Base-by-base conservation (phyloP, 2,797 vertebrate genomes). In the Netta rufina region DNA sequence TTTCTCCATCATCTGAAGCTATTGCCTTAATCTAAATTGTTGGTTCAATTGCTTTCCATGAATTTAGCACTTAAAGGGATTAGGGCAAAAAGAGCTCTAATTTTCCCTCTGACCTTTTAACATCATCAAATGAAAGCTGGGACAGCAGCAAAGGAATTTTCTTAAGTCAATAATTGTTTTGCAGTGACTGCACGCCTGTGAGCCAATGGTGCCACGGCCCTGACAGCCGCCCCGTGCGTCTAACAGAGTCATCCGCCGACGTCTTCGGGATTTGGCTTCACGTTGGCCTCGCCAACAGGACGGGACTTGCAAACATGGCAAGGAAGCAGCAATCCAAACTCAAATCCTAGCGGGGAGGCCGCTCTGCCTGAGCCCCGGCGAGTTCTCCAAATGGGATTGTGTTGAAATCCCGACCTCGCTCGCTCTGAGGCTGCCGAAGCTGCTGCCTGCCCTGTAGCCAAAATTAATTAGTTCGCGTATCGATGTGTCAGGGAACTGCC, bases 391-490 rank as follows among this genome's bases (percentile, higher is more conserved):
- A 95, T 73, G 86, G 85, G 86, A 72, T 93, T 38, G 24, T 94
- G 83, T 89, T 95, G 95, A 94, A 87, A 93, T 88, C 89, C 79
- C 96, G 96, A 95, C 95, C 84, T 94, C 92, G 80, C 61, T 93
- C 72, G 91, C 79, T 96, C 89, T 93, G 84, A 77, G 86, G 60
- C 78, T 87, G 88, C 78, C 67, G 13, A 53, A 96, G 64, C 89
- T 58, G 51, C 74, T 75, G 71, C 79, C 85, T 86, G 39, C 85
- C 75, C 87, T 38, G 70, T 88, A 91, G 85, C 41, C 58, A 95
- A 87, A 78, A 96, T 90, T 94, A 95, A 96, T 78, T 85, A 94
- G 89, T 92, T 84, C 91, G 43, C 53, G 3, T 92, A 96, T 65
- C 92, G 92, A 95, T 80, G 69, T 91, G 86, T 88, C 76, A 7